Evolutionary conservation across 2,797 vertebrate species (phyloP).

Genomic region (Clarias platycephalus): DNA sequence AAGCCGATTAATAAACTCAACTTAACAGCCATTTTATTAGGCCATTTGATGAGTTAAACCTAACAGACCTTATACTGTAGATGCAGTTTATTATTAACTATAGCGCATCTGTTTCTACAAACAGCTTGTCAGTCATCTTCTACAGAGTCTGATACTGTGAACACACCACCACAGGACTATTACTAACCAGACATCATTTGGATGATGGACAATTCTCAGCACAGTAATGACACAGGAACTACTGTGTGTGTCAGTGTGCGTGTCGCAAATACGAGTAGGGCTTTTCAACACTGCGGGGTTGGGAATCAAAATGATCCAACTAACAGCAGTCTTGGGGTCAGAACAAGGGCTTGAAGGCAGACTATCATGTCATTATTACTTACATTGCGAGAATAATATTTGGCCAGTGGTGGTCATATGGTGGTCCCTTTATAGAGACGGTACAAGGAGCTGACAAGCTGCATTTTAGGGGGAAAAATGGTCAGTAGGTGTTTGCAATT

Average conservation of each 20-base stretch:
- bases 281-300: background rate
- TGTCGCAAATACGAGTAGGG: background rate
- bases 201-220: background rate
- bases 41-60: background rate
- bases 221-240: background rate
- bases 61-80: background rate
- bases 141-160: background rate
- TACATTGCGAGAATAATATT: background rate
- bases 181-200: background rate
- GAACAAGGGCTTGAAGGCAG: slow-evolving; percentile 6
- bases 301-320: slow-evolving; percentile 10
- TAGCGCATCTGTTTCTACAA: background rate
- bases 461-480: background rate
- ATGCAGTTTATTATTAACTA: background rate
- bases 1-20: background rate
- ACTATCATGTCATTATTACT: slow-evolving; percentile 1
- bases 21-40: background rate
- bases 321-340: slow-evolving; percentile 9
- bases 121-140: background rate
- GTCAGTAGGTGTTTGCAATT: background rate
- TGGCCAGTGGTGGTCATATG: slow-evolving; percentile 2
- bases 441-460: background rate
- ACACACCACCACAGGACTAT: background rate
- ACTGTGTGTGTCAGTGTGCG: background rate
- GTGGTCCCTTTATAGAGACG: background rate